Evolutionary conservation across 2,797 vertebrate species (phyloP).

Genomic region (Cetoscarus ocellatus): DNA sequence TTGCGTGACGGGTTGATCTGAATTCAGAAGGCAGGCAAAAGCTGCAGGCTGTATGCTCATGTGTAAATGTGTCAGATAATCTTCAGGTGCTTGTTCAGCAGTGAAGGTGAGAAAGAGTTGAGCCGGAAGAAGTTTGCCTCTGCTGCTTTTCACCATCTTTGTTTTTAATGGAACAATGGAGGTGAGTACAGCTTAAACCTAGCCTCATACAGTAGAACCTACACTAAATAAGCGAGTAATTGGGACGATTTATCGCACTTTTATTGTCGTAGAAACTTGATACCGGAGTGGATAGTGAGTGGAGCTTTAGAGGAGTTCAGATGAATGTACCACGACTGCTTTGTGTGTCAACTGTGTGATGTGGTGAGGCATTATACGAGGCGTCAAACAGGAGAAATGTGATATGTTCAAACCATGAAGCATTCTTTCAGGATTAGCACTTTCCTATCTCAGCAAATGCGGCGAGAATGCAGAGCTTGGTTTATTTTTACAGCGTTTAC

Average conservation of each 20-base stretch:
- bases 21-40: slow-evolving; percentile 33
- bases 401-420: slow-evolving; percentile 52
- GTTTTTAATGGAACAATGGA: slow-evolving; percentile 34
- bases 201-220: slow-evolving; percentile 3
- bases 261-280: slow-evolving; percentile 31
- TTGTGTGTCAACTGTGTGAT: slow-evolving; percentile 28
- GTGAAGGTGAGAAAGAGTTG: not conserved
- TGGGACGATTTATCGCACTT: slow-evolving; percentile 6
- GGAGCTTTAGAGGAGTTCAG: slow-evolving; percentile 21
- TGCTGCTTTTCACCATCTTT: not conserved
- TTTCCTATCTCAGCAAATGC: slow-evolving; percentile 11
- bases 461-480: slow-evolving; percentile 11
- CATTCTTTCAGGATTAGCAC: slow-evolving; percentile 53
- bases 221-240: slow-evolving; percentile 7
- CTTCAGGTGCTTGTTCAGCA: not conserved
- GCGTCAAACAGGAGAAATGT: slow-evolving; percentile 56
- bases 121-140: not conserved
- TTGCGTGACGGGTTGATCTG: slow-evolving; percentile 26
- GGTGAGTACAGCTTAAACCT: not conserved
- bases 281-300: slow-evolving; percentile 8
- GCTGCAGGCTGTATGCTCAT: slow-evolving; percentile 49
- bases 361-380: slow-evolving; percentile 27
- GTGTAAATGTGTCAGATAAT: slow-evolving; percentile 12
- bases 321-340: slow-evolving; percentile 15
- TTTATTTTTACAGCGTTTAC: slow-evolving; percentile 44